phyloP scores from a whole-genome alignment of 2,888 invertebrate species.

The Rhaphigaster nebulosa region DNA sequence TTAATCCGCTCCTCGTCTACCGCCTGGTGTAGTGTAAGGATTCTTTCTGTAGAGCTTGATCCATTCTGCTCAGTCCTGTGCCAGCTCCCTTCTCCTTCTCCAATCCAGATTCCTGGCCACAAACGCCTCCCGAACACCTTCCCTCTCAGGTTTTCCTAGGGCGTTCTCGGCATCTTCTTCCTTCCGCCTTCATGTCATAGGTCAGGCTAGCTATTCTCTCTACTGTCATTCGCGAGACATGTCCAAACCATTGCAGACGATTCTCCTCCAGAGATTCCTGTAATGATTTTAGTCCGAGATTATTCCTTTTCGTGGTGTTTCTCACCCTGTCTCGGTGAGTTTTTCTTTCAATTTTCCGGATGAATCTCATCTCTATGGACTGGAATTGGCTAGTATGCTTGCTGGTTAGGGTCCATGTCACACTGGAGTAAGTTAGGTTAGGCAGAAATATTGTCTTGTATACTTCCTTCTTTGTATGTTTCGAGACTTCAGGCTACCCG shows the following conservation, averaged over 20 bases:
- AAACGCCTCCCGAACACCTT: no score
- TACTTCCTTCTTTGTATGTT: neutral
- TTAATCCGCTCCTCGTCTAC: no score
- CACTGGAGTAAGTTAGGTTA: neutral
- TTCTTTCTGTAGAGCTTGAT: no score
- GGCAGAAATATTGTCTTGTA: neutral
- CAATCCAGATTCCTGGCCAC: no score
- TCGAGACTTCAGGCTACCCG: neutral
- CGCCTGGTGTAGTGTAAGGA: no score
- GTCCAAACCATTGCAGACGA: neutral
- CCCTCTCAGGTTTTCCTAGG: no score
- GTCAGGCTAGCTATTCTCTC: neutral
- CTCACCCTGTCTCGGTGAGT: neutral
- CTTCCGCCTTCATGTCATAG: neutral
- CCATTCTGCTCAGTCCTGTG: no score
- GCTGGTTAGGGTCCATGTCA: neutral
- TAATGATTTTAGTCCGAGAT: neutral
- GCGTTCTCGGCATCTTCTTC: no score
- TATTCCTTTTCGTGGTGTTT: neutral
- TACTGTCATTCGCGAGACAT: neutral
- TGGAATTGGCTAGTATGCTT: neutral
- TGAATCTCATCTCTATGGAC: neutral
- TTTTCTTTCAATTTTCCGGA: no score
- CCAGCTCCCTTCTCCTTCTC: no score
- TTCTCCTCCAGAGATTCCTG: no score